Base-by-base conservation (phyloP, 2,888 invertebrate species). In the Thymelicus acteon region DNA sequence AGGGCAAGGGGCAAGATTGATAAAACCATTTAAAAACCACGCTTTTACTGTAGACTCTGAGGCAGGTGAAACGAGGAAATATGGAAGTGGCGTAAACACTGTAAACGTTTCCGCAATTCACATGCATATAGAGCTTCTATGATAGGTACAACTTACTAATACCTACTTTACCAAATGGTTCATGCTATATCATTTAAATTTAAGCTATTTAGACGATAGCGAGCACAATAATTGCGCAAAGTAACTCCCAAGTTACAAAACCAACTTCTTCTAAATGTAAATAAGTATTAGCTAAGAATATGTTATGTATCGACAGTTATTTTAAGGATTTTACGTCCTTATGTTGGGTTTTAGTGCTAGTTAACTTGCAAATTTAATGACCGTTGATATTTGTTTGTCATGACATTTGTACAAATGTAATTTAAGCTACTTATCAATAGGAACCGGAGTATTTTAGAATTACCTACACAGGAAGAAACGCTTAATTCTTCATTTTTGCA, bases 221-320 rank as follows among this genome's bases (percentile, higher is more conserved):
- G 54, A 24, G 10, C 8, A 44, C 15, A 52, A 52, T 57, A 37
- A 13, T 57, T 37, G 31, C 57, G 7, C 37, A 57, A 31, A 57
- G 31, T 31, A 57, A 57, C 57, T 13, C 13, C 37, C 7, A 37
- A 7, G 13, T 57, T 57, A 54, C 57, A 57, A 57, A 31, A 61
- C 44, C 47, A 47, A 19, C 6, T 31, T 13, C 12, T 61, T 61
- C 12, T 47, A 61, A 61, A 61, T 61, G 61, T 47, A 61, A 61
- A 61, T 61, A 44, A 47, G 61, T 47, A 61, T 61, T 61, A 19
- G 13, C 47, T 61, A 44, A 24, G 44, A 47, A 19, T 44, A 61
- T 61, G 61, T 61, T 44, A 44, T 47, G 44, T n/a, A 44, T 61
- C 61, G 15, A 19, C 24, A 61, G 19, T 19, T 19, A 61, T 40